Conservation (phyloP, 30 jellyfish, hydroid and myxozoan species). For the Hydractinia echinata region DNA sequence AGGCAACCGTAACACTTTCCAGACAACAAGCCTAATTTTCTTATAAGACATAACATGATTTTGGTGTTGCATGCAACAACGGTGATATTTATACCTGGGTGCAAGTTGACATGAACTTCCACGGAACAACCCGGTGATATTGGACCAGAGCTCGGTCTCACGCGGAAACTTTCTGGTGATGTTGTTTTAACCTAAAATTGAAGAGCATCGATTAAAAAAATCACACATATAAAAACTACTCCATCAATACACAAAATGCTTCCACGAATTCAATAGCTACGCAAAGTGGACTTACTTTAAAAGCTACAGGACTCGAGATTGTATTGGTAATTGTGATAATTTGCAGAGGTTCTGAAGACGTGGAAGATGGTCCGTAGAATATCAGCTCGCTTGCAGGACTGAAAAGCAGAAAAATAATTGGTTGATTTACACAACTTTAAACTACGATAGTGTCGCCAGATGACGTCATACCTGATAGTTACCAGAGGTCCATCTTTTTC, state of each 20-base stretch:
- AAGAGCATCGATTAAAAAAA: background rate
- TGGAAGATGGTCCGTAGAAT: constrained; percentile 67
- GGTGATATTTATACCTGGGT: constrained; percentile 62
- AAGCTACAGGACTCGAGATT: constrained; percentile 67
- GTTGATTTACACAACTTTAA: background rate
- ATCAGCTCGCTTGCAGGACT: constrained; percentile 93
- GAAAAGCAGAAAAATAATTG: background rate
- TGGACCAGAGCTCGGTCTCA: constrained; percentile 97
- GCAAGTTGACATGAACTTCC: constrained; percentile 72
- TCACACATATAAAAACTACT: background rate
- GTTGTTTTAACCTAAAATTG: constrained; percentile 82
- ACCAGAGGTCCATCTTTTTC: constrained; percentile 83
- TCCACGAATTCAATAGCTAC: background rate
- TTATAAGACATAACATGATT: no score
- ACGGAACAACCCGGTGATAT: constrained; percentile 62
- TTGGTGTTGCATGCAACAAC: no score
- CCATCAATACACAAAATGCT: background rate
- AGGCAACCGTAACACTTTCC: no score
- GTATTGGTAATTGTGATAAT: constrained; percentile 81
- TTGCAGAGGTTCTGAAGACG: constrained; percentile 63
- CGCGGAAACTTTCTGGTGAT: constrained; percentile 96
- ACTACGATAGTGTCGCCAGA: no score
- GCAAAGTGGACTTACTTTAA: constrained; percentile 43
- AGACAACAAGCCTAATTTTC: no score
- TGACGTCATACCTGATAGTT: constrained; percentile 60